Evolutionary conservation across 1,140 invertebrate species (phyloP), one percentile per base, ranked within the genome.

Genomic region (Lepeophtheirus salmonis): DNA sequence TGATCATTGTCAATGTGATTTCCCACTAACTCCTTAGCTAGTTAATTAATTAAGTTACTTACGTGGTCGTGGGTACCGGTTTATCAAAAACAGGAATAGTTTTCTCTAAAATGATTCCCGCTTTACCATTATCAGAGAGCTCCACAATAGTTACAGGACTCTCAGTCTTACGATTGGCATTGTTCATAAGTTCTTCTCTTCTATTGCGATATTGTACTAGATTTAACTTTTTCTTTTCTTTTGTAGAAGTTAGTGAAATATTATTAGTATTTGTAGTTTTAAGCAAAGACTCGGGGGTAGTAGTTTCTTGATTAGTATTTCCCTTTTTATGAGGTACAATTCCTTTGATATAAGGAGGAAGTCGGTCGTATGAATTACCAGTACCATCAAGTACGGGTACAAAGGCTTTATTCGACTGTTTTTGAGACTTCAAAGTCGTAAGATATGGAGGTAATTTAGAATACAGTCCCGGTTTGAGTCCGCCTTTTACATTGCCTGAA

Each of bases 191-290:
- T 60, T 60, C 62, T 64, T 64, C 56, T 65, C 63, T 54, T 72
- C 70, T 66, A 71, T 70, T 58, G 61, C 72, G 70, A 63, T 77
- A 76, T 64, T 76, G 74, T 55, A 71, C 69, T 6, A 77, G 62
- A 67, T 76, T 76, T 6, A 76, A 64, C 67, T 75, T 72, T 64
- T 66, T 72, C 62, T 41, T 41, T n/a, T 41, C 30, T n/a, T 41
- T 41, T 6, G 30, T 6, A 41, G 30, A 6, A 41, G 30, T 41
- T n/a, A n/a, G n/a, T n/a, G n/a, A n/a, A n/a, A n/a, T n/a, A n/a
- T n/a, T n/a, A n/a, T n/a, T n/a, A n/a, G n/a, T n/a, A n/a, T n/a
- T n/a, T n/a, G n/a, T n/a, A 10, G 30, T n/a, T 41, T 41, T 41
- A n/a, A 41, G 30, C 6, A 41, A n/a, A n/a, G 30, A n/a, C n/a